Percentiles rank a stretch among this genome's conserved stretches.
These are phyloP conservation scores for Saxidomus purpurata DNA, from an alignment of 1,140 invertebrate species.

Conservation along the genomic window DNA sequence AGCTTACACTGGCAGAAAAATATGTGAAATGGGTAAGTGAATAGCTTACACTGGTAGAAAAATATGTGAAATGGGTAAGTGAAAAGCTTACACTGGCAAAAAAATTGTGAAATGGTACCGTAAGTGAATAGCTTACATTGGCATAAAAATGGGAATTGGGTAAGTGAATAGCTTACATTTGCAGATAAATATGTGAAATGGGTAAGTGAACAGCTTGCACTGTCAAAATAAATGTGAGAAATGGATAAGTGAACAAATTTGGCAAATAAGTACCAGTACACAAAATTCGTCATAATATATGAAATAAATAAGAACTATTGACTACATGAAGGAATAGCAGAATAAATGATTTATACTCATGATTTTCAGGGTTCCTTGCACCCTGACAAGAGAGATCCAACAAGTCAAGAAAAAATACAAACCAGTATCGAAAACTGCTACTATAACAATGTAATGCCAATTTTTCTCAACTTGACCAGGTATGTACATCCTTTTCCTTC, in stretches of 20 bases:
- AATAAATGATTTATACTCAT: too few species aligned
- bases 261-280: too few species aligned
- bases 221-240: too few species aligned
- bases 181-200: constrained; percentile 84
- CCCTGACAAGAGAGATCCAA: constrained; percentile 77
- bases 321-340: too few species aligned
- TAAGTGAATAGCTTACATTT: constrained; percentile 79
- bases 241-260: too few species aligned
- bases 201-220: constrained; percentile 72
- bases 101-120: too few species aligned
- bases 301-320: too few species aligned
- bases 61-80: too few species aligned
- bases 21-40: constrained; percentile 85
- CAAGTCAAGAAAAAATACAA: constrained; percentile 80
- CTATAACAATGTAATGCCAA: constrained; percentile 83
- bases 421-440: constrained; percentile 84
- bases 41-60: neutral
- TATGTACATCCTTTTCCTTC: constrained; percentile 32
- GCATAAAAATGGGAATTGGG: too few species aligned
- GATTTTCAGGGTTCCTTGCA: constrained; percentile 81
- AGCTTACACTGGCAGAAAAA: constrained; percentile 80
- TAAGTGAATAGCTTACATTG: too few species aligned
- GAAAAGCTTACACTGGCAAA: too few species aligned
- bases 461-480: constrained; percentile 84
- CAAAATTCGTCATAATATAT: too few species aligned